Evolutionary conservation across 2,888 invertebrate species (phyloP), one percentile per base, ranked within the genome.

Genomic region (Octonoba sinensis): DNA sequence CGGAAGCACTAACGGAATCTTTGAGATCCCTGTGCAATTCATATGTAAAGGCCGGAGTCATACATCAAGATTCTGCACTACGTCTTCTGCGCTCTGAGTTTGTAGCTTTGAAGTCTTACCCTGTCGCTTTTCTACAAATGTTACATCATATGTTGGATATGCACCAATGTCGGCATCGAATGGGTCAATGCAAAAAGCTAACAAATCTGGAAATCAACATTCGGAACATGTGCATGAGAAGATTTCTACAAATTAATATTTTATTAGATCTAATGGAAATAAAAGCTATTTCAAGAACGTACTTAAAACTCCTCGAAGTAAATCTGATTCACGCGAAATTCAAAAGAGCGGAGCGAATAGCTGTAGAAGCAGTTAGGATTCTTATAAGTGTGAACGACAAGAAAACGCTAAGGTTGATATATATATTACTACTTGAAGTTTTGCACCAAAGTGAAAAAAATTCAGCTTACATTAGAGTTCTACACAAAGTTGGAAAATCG

Each of bases 51-150:
- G 47, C 71, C 11, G 22, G 27, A 24, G 44, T 56, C 8, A 11
- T 6, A 36, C 36, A 11, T 56, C 72, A 72, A 20, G 18, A 72
- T 0, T 49, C 66, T 11, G 71, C 78, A 2, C n/a, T 49, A 12
- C 54, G 44, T 22, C 13, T 78, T 20, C 47, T 78, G 0, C 20
- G 59, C 15, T 44, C 60, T 8, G 78, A 78, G 51, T 72, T 59
- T 44, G 24, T 59, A 13, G 49, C 71, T 22, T 66, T 78, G 11
- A 36, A 49, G 13, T 49, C 44, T 36, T 78, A 49, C 24, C 78
- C 78, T 0, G 59, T 71, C 3, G 71, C 66, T 59, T 78, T 78
- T n/a, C 12, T 72, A 20, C 78, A 78, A 66, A 71, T 78, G 13
- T 18, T 60, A 15, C 13, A 24, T 15, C 60, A 60, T 16, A 60